Base-by-base conservation (phyloP, 2,113 vertebrate species). In the Salvelinus alpinus region DNA sequence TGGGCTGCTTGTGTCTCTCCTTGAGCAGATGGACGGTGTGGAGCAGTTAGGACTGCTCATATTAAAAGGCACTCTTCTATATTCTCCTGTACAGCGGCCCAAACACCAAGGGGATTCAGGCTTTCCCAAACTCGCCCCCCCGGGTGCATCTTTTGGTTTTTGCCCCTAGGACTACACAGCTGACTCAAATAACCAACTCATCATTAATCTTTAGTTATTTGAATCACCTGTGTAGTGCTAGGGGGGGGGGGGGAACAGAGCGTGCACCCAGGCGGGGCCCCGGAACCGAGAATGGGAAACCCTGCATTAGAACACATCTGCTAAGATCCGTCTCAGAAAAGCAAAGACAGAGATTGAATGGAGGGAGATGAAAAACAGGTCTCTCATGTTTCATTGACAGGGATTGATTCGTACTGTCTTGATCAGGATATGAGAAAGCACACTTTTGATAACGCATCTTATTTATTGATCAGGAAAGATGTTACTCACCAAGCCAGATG, bases 301-400 rank as follows among this genome's bases (percentile, higher is more conserved):
- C 38, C 38, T 44, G 38, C 38, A 44, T 44, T 44, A 44, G 38
- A 44, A 11, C 38, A 44, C 14, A 54, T 14, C 48, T 54, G 48
- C 16, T 14, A 54, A 20, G 9, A 44, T 18, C 20, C 3, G 7
- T 18, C 9, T 8, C n/a, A 9, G 9, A 38, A 69, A 69, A 69
- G 9, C 54, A 78, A 12, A 25, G 9, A 18, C 14, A 44, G 38
- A 24, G 25, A 38, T 31, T 16, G 3, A 38, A 20, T 24, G 20
- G 72, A 24, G 44, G 47, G 65, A 77, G 67, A 69, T 66, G 66
- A 47, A 60, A 31, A n/a, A 81, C 71, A n/a, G 1, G 9, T 24
- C 18, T 62, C 29, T 72, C 51, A 75, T 80, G 79, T 83, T 78
- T 83, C 74, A 80, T 78, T 85, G 71, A 74, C 25, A 48, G 13